Evolutionary conservation across 1,140 invertebrate genomes (phyloP).

Genomic region (Drosophila persimilis): DNA sequence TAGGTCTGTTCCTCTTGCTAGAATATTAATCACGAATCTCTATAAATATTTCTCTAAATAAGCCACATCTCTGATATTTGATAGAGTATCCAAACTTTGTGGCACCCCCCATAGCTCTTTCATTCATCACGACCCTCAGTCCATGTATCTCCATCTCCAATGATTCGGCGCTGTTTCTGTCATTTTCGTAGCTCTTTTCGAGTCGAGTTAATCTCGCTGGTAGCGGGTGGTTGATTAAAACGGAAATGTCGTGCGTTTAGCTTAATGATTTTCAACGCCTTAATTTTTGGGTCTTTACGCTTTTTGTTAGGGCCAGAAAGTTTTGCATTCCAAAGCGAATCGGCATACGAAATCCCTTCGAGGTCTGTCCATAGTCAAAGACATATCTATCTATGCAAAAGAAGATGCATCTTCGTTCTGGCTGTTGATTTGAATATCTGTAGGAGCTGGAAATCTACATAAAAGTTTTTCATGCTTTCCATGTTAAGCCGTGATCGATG

Average conservation of each 20-base stretch:
- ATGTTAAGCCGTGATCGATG: constrained; percentile 67
- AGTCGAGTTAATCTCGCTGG: constrained; percentile 52
- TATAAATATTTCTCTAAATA: too few relatives aligned
- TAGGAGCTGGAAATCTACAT: background rate
- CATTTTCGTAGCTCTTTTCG: constrained; percentile 40
- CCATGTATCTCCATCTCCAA: constrained; percentile 10
- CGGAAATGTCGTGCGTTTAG: constrained; percentile 71
- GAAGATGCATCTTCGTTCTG: constrained; percentile 40
- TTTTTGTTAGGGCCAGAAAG: constrained; percentile 54
- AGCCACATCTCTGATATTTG: too few relatives aligned
- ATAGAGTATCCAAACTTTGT: constrained; percentile 19
- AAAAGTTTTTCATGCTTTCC: constrained; percentile 68
- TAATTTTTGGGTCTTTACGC: constrained; percentile 28
- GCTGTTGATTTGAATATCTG: constrained; percentile 57
- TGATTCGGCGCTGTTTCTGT: constrained; percentile 20
- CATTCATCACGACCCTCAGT: constrained; percentile 44
- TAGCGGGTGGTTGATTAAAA: constrained; percentile 79
- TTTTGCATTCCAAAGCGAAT: constrained; percentile 38
- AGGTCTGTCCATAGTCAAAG: constrained; percentile 38
- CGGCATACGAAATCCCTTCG: constrained; percentile 28
- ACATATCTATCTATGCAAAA: background rate
- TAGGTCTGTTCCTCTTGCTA: background rate
- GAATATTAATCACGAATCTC: background rate
- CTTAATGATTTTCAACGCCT: constrained; percentile 60
- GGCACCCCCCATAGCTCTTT: background rate